Base-by-base conservation (phyloP, 2,113 vertebrate species). In the Osmerus eperlanus region DNA sequence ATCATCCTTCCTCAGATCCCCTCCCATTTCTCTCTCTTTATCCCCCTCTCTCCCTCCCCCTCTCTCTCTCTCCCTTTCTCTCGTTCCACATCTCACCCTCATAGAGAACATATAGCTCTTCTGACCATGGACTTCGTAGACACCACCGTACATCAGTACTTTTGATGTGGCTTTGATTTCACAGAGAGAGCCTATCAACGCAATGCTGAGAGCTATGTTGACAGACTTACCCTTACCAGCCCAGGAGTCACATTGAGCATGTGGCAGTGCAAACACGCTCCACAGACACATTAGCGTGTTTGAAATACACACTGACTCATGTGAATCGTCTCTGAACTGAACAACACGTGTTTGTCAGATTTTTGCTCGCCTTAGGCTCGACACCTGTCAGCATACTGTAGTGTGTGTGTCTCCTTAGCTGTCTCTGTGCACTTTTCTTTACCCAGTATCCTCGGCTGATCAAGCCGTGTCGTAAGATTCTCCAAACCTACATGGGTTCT, bases 151-250 rank as follows among this genome's bases (percentile, higher is more conserved):
- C 63, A 65, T 60, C 58, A 60, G 58, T 19, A 23, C 58, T 12
- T 60, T 18, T 60, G 58, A 60, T 51, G 19, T 51, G 41, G 64
- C 64, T 65, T 52, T 65, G 32, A 65, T 65, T 65, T 51, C 32
- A 13, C 55, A 7, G 36, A 51, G 64, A 51, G 64, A 19, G 32
- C 36, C 36, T 21, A 23, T 65, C 64, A 65, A n/a, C n/a, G 41
- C n/a, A 8, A 36, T 2, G 18, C 64, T 65, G 41, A 19, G 51
- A 51, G 41, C 64, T 65, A 21, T 51, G 64, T 65, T 51, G 64
- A 65, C 64, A 65, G 18, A 23, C n/a, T 47, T n/a, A 65, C 36
- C 9, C 47, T 18, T 36, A 13, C 11, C n/a, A 14, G 64, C 64
- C 13, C n/a, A 21, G 18, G 64, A 65, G n/a, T 19, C 18, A 64